Evolutionary conservation across 2,797 vertebrate species (phyloP).

Genomic region (Petrocephalus schoutedeni): DNA sequence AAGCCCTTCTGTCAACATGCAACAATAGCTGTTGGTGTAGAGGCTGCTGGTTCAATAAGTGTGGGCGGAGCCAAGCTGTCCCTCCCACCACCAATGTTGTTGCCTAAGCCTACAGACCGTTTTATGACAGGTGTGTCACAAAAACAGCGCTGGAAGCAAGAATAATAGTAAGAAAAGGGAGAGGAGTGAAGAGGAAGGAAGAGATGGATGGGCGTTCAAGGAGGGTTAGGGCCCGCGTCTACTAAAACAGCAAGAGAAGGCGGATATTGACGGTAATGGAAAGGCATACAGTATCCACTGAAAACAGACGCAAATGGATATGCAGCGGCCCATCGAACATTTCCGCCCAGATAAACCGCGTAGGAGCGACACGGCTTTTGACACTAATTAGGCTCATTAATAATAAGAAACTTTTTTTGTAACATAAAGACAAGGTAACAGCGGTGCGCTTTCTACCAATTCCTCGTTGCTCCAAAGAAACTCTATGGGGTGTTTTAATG

Average conservation of each 20-base stretch:
- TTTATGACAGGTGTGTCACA: slow-evolving; percentile 7
- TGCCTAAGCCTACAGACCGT: background rate
- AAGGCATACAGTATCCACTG: background rate
- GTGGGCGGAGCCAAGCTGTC: slow-evolving; percentile 39
- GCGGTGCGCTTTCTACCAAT: background rate
- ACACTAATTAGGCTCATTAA: background rate
- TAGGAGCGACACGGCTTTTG: background rate
- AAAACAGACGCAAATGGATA: background rate
- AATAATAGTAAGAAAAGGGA: background rate
- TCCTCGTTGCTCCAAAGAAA: background rate
- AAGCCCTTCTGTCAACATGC: no score
- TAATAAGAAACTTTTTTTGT: background rate
- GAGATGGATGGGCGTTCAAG: background rate
- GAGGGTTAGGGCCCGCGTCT: background rate
- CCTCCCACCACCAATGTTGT: slow-evolving; percentile 28
- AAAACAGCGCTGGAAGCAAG: background rate
- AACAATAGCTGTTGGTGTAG: background rate
- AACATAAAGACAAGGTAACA: background rate
- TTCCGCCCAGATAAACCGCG: background rate
- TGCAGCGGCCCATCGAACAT: background rate
- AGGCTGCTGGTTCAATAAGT: slow-evolving; percentile 32
- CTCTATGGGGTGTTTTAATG: background rate
- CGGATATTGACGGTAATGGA: background rate
- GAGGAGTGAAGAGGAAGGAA: background rate
- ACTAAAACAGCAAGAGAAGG: background rate